Base-by-base conservation (phyloP, 2,113 vertebrate genomes). In the Ceratotherium simum region DNA sequence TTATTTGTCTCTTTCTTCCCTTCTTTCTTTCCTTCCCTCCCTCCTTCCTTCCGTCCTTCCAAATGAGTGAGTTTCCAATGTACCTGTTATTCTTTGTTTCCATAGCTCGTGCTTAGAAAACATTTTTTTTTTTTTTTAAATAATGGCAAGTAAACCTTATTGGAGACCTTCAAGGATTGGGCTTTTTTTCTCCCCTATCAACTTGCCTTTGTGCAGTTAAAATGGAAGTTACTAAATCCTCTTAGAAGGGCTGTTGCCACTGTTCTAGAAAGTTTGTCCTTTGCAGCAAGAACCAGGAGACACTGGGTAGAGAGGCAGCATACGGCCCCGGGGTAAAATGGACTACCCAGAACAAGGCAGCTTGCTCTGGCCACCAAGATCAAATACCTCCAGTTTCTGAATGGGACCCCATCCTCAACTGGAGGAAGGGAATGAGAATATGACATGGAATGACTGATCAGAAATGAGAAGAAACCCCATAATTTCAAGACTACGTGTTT, bases 11-110 rank as follows among this genome's bases (percentile, higher is more conserved):
- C 29, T 62, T 54, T 16, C 8, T 83, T 65, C 21, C 7, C 23
- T 69, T n/a, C 25, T 25, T 23, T 6, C 12, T 36, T 42, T 42
- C 42, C 42, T 42, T 23, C 14, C 9, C 33, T 21, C 13, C 2
- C 69, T 13, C 17, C 7, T 25, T 27, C 33, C 27, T 39, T 27
- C 20, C 27, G 33, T 6, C 42, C 39, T 78, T 91, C 42, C 36
- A 92, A 60, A 36, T 86, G 31, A 94, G 23, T 72, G 33, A 75
- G 29, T 96, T 96, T 91, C 51, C 48, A 46, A n/a, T 75, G 80
- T 58, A 51, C 58, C 31, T 65, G 11, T 48, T 94, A 58, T 62
- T 72, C 56, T 84, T 65, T 46, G 31, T 87, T 76, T 62, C n/a
- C 25, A 67, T 46, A 67, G 14, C 25, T 75, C 81, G 17, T 80